Percentiles rank a stretch among this genome's conserved stretches.
phyloP scores from a whole-genome alignment of 2,113 vertebrate genomes.

The Chamaetylas fuelleborni region DNA sequence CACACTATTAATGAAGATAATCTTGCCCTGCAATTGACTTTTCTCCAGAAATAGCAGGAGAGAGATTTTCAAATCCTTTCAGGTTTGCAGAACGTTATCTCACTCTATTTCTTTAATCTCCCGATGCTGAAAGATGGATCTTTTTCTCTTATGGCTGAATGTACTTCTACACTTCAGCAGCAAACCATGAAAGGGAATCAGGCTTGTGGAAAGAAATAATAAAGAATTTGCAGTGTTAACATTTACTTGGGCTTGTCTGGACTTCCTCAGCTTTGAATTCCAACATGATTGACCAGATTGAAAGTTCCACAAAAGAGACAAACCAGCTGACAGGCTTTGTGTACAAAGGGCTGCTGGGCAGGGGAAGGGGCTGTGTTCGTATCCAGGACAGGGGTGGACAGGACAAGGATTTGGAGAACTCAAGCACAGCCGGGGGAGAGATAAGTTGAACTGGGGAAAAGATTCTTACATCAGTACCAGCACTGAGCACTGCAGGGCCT shows the following conservation, averaged over 20 bases:
- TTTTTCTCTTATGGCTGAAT: constrained; percentile 14
- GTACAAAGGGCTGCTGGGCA: neutral
- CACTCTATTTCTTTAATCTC: constrained; percentile 50
- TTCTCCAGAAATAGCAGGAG: constrained; percentile 44
- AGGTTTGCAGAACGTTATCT: constrained; percentile 49
- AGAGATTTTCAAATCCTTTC: constrained; percentile 56
- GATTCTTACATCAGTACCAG: neutral
- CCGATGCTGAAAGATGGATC: constrained; percentile 33
- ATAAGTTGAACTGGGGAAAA: neutral
- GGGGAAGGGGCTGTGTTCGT: neutral
- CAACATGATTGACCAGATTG: neutral
- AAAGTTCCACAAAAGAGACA: neutral
- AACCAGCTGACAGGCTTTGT: neutral
- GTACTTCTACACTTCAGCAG: constrained; percentile 19
- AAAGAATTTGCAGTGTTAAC: neutral
- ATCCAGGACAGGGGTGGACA: neutral
- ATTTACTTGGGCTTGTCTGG: constrained; percentile 7
- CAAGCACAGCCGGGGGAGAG: neutral
- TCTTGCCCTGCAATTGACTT: constrained; percentile 41
- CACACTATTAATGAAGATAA: constrained; percentile 57
- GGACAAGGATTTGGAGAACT: neutral
- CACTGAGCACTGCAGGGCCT: neutral
- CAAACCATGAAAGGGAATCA: constrained; percentile 31
- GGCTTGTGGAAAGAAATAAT: neutral
- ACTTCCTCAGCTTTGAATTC: neutral